A percentile compares a stretch with the other conserved stretches of the same genome.
Conservation (phyloP, 2,888 invertebrate species). For the Venusia cambrica region DNA sequence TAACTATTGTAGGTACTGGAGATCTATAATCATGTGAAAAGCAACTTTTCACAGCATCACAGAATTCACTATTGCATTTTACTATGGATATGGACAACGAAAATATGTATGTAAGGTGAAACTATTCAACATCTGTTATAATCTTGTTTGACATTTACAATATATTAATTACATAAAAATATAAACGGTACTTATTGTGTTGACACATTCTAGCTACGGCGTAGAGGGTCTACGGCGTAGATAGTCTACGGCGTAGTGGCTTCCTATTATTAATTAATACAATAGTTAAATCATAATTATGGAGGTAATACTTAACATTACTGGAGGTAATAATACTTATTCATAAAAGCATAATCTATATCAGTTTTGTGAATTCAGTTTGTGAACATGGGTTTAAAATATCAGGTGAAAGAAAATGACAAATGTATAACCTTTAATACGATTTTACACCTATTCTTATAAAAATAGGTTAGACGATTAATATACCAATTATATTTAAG, state of each 20-base stretch:
- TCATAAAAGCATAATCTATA: conserved; percentile 57
- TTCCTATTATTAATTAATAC: conserved; percentile 40
- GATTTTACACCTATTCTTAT: conserved; percentile 27
- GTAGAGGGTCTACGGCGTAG: conserved; percentile 8
- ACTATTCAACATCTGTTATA: conserved; percentile 74
- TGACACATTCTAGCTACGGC: conserved; percentile 27
- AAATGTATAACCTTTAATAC: conserved; percentile 20
- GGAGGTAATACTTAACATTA: conserved; percentile 77
- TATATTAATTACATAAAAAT: conserved; percentile 58
- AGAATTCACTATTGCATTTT: conserved; percentile 76
- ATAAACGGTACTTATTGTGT: conserved; percentile 43
- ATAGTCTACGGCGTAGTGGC: conserved; percentile 13
- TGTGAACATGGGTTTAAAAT: conserved; percentile 58
- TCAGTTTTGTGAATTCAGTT: conserved; percentile 58
- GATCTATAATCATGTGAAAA: conserved; percentile 18
- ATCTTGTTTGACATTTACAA: conserved; percentile 70
- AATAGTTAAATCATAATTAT: conserved; percentile 58
- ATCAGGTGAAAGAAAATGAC: conserved; percentile 33
- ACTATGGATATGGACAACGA: conserved; percentile 75
- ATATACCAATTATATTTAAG: conserved; percentile 25
- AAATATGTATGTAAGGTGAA: conserved; percentile 72
- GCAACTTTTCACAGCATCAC: conserved; percentile 27
- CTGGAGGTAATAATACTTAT: conserved; percentile 79
- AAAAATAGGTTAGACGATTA: conserved; percentile 27
- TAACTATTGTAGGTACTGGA: conserved; percentile 73